Base-by-base conservation (phyloP, 2,797 vertebrate genomes). In the Pagetopsis macropterus region DNA sequence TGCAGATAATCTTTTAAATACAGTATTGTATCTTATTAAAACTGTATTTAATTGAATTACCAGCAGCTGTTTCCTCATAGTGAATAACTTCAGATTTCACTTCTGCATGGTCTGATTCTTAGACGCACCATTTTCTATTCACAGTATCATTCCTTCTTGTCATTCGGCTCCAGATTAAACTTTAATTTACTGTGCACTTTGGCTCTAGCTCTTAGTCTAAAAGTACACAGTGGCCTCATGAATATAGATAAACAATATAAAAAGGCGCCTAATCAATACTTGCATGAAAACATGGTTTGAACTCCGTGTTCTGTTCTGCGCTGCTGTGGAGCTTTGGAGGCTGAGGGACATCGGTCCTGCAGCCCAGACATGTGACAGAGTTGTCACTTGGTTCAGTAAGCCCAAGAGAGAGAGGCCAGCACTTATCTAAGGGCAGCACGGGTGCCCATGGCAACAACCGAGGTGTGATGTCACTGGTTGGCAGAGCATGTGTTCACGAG, bases 381-480 rank as follows among this genome's bases (percentile, higher is more conserved):
- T 72, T 90, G 88, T 89, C 89, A 89, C 85, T 90, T 12, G 85
- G 78, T 83, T 83, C 81, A 82, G 76, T 68, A 72, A 79, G 76
- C 83, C 62, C 33, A 11, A 45, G 85, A 85, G 84, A 85, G 84
- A 81, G 81, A 52, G 83, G 80, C 84, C 78, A 9, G 82, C 88
- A 88, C 88, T 91, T 89, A 90, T 91, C 89, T 85, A 75, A 88
- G 87, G 90, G 83, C 90, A 89, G 87, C 88, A 65, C 71, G 59
- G 89, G 87, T 85, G 86, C 88, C 90, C 89, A 88, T 92, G 88
- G 92, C 88, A 92, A 92, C 91, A 78, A 76, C 54, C 52, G 82
- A 89, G 88, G 90, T 86, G 88, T 91, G 89, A 91, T 93, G 89
- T 91, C 91, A 91, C 74, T 66, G 82, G 86, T 81, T 72, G 87